Percentiles rank a stretch among this genome's conserved stretches.
These are phyloP conservation scores for Trypoxylus dichotomus DNA, from an alignment of 1,140 invertebrate species.

Conservation along the genomic window DNA sequence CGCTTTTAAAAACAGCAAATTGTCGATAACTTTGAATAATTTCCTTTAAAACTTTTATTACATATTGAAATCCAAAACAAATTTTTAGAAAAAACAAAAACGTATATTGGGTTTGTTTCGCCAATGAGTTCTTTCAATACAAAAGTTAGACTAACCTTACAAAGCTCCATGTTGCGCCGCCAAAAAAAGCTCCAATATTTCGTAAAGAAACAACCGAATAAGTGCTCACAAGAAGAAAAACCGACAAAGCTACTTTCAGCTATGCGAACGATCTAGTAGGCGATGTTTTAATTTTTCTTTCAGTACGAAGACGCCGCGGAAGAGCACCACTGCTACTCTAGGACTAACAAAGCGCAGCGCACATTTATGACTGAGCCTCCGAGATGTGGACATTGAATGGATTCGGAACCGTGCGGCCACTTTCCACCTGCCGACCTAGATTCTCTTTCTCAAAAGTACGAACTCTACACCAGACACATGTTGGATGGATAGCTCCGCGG, in stretches of 20 bases:
- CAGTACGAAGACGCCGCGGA: not conserved
- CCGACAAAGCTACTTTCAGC: not conserved
- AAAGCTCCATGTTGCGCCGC: not conserved
- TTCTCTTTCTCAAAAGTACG: slow-evolving; percentile 6
- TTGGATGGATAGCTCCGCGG: not conserved
- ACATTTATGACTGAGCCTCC: slow-evolving; percentile 27
- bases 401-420: slow-evolving; percentile 3
- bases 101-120: too few relatives aligned
- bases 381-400: slow-evolving; percentile 33
- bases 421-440: slow-evolving; percentile 35
- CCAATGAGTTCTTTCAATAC: too few relatives aligned
- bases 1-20: too few relatives aligned
- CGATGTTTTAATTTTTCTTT: not conserved
- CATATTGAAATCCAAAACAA: too few relatives aligned
- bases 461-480: slow-evolving; percentile 30
- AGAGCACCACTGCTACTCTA: slow-evolving; percentile 18
- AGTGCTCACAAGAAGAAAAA: too few relatives aligned
- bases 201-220: not conserved
- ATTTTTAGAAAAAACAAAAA: too few relatives aligned
- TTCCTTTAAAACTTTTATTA: too few relatives aligned
- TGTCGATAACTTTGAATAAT: too few relatives aligned
- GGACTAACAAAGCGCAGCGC: slow-evolving; percentile 15
- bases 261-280: not conserved
- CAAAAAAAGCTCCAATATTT: not conserved
- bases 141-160: slow-evolving; percentile 7